A percentile compares a stretch with the other conserved stretches of the same genome.
phyloP scores from a whole-genome alignment of 2,888 invertebrate genomes.

The Tachina fera region DNA sequence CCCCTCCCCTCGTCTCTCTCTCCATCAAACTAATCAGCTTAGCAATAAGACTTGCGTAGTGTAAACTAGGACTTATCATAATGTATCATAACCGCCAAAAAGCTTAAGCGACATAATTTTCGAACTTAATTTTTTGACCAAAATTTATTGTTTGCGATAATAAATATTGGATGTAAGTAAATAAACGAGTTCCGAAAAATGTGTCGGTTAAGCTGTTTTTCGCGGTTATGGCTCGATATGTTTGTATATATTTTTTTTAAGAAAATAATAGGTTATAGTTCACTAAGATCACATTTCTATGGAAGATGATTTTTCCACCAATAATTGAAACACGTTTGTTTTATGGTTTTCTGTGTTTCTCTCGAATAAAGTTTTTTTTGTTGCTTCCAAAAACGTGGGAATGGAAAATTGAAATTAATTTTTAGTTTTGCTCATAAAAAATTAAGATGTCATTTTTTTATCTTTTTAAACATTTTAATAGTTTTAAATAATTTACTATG shows the following conservation, averaged over 20 bases:
- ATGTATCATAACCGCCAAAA: too few species aligned
- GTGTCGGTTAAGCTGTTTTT: too few species aligned
- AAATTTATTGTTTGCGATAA: too few species aligned
- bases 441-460: conserved; percentile 47
- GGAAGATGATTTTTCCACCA: conserved; percentile 19
- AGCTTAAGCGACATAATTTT: too few species aligned
- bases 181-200: too few species aligned
- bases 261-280: conserved; percentile 49
- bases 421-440: conserved; percentile 42
- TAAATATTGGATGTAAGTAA: too few species aligned
- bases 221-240: too few species aligned
- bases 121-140: too few species aligned
- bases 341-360: conserved; percentile 34
- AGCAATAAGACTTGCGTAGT: too few species aligned
- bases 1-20: too few species aligned
- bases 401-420: conserved; percentile 45
- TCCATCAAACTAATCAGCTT: too few species aligned
- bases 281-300: conserved; percentile 38
- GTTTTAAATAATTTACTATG: conserved; percentile 57
- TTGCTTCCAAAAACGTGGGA: conserved; percentile 55
- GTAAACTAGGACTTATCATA: too few species aligned
- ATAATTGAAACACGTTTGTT: conserved; percentile 47
- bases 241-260: neutral
- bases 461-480: conserved; percentile 30
- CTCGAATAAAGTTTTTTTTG: neutral